Evolutionary conservation across 2,888 invertebrate genomes (phyloP), one percentile per base, ranked within the genome.

Genomic region (Augiades crinisus): DNA sequence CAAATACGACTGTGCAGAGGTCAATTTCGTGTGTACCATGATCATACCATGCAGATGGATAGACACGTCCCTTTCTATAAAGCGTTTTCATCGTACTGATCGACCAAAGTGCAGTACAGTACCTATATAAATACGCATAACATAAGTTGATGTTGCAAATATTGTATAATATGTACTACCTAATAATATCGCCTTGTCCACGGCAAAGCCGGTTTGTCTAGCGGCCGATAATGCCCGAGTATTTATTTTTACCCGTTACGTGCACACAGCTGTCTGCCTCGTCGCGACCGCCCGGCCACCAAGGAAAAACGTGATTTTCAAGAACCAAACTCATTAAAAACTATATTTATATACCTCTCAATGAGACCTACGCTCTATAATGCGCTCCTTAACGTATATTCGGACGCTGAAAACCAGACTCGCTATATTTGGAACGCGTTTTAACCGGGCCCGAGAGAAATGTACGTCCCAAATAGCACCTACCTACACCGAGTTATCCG

Each of bases 241-340:
- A 87, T 88, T 88, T 88, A 89, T 89, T 89, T 88, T 87, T 89
- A 88, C 82, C 75, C 86, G 78, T 89, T 88, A 87, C 88, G 85
- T 81, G 77, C 69, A 71, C 81, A 79, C 84, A 84, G 87, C 87
- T 87, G 86, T 85, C 85, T 78, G 75, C 62, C 63, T 67, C 73
- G 74, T 76, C 79, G 75, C 76, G 75, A 76, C 33, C 34, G 49
- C 85, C 85, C 85, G 81, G 84, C 77, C 81, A 75, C 57, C 69
- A 65, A 65, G 78, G 74, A 81, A 81, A 77, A 80, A 62, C 64
- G 63, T 61, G 60, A 65, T 67, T 67, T 66, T 66, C 67, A 66
- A 65, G 64, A 65, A 69, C 63, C 61, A 67, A 63, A 66, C 60
- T 64, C 61, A 62, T 59, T 65, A 59, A 62, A 64, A 56, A 61